Base-by-base conservation (phyloP, 2,888 invertebrate genomes). In the Acronicta psi region DNA sequence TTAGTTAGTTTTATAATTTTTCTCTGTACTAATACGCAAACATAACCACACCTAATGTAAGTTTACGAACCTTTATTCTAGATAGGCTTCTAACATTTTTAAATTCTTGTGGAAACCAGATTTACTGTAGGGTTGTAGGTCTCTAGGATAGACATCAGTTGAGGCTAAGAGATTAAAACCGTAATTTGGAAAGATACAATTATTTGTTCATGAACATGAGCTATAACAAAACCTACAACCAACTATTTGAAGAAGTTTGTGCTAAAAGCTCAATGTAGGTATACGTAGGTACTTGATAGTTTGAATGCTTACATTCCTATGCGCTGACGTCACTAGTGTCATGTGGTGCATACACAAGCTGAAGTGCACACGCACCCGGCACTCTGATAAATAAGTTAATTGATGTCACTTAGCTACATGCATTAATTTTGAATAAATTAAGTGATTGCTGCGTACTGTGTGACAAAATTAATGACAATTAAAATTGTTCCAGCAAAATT, bases 401-500 rank as follows among this genome's bases (percentile, higher is more conserved):
- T 76, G 50, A 50, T 64, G 59, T 49, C 61, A 61, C 58, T 62
- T 68, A 52, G 45, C 45, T 60, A 65, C 59, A 47, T 55, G 40
- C 56, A 75, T 77, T 71, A 50, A 67, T 46, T 52, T 51, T 54
- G n/a, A 68, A 65, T 68, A 60, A 62, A 66, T 60, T 51, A 73
- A 56, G 46, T 52, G 62, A 62, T 73, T 60, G 29, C 20, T 49
- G 56, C 36, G 23, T 23, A 55, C 44, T 55, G 34, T 41, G 34
- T 69, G 58, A 52, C 59, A 69, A 62, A 43, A 62, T 65, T 62
- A 65, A 65, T 58, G 34, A 34, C 36, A 29, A 66, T 18, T 62
- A 55, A 62, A 73, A 65, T 69, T 45, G 62, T 62, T 56, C 56
- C 34, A 59, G 50, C 46, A n/a, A 44, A 72, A 54, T 49, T 58